Percentiles rank a stretch among this genome's conserved stretches.
phyloP scores from a whole-genome alignment of 2,113 vertebrate species.

The Sitta europaea region DNA sequence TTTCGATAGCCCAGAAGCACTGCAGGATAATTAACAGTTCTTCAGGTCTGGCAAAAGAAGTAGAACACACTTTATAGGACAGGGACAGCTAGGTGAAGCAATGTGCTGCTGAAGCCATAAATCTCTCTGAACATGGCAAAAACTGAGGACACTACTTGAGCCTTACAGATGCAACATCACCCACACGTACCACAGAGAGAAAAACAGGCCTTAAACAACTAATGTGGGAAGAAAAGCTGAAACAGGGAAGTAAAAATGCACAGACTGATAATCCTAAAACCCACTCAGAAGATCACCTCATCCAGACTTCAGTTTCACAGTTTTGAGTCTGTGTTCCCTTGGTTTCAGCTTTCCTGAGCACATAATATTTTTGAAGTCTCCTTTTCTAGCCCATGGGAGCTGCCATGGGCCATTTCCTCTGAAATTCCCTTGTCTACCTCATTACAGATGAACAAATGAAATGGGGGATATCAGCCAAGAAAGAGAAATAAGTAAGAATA shows the following conservation, averaged over 20 bases:
- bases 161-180: background rate
- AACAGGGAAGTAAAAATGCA: background rate
- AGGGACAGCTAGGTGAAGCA: background rate
- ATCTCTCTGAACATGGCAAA: background rate
- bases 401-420: background rate
- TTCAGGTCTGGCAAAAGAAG: constrained; percentile 50
- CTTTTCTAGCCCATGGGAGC: background rate
- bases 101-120: background rate
- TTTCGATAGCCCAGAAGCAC: constrained; percentile 52
- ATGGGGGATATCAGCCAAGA: background rate
- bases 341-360: background rate
- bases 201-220: background rate
- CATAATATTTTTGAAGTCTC: background rate
- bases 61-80: constrained; percentile 43
- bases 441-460: background rate
- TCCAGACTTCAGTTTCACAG: background rate
- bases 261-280: background rate
- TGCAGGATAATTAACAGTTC: constrained; percentile 50
- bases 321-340: background rate
- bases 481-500: background rate
- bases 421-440: background rate
- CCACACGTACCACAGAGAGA: background rate
- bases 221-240: background rate
- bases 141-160: background rate
- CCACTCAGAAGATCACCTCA: background rate